Conservation (phyloP, 64 coral and sea anemone species). For the Montipora efflorescens region DNA sequence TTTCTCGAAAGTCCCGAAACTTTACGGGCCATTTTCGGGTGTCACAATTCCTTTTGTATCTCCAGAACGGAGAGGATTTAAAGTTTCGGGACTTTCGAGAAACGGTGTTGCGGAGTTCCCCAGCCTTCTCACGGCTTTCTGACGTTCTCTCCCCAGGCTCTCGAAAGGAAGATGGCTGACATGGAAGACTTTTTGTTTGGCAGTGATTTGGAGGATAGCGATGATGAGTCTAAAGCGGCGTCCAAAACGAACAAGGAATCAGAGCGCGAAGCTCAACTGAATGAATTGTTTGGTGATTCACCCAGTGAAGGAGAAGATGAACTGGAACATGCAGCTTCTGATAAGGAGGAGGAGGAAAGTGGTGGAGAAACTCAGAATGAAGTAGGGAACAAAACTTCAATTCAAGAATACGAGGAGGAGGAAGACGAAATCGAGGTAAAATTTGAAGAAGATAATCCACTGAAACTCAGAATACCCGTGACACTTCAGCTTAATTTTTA, state of each 20-base stretch:
- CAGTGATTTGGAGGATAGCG: constrained; percentile 97
- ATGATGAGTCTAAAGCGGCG: constrained; percentile 76
- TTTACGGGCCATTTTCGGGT: no score
- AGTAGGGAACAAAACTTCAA: constrained; percentile 31
- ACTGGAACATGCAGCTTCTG: constrained; percentile 36
- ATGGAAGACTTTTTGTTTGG: constrained; percentile 84
- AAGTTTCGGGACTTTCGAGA: no score
- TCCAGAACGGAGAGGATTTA: no score
- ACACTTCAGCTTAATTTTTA: no score
- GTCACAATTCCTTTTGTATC: no score
- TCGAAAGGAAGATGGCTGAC: neutral
- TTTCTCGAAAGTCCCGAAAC: no score
- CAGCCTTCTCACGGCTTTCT: no score
- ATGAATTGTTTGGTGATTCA: constrained; percentile 89
- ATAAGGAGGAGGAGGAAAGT: constrained; percentile 32
- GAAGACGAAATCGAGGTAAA: constrained; percentile 40
- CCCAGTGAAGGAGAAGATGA: constrained; percentile 84
- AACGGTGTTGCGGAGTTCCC: no score
- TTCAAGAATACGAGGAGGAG: constrained; percentile 35
- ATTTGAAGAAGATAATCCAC: no score
- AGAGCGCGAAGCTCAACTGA: constrained; percentile 60
- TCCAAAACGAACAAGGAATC: constrained; percentile 27
- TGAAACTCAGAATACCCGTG: no score
- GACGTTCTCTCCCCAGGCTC: neutral
- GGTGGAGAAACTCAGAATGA: constrained; percentile 50